Conservation (phyloP, 2,113 vertebrate species). For the Lepus americanus region DNA sequence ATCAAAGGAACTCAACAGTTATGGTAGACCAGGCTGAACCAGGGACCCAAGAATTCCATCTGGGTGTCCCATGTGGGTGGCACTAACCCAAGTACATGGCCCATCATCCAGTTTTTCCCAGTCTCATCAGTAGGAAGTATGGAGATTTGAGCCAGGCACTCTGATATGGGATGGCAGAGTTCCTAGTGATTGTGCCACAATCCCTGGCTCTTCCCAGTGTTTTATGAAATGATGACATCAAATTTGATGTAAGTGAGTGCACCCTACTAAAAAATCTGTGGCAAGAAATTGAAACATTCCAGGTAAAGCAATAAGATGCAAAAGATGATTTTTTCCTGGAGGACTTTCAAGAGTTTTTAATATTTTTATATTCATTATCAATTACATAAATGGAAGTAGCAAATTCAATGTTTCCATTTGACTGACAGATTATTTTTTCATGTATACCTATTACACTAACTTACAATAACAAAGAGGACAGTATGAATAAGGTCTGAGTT, state of each 20-base stretch:
- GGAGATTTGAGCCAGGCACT: too few relatives aligned
- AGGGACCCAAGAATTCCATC: too few relatives aligned
- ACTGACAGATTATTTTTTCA: not conserved
- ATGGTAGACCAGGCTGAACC: too few relatives aligned
- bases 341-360: slow-evolving; percentile 11
- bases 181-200: not conserved
- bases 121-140: too few relatives aligned
- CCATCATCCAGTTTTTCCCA: too few relatives aligned
- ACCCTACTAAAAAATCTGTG: not conserved
- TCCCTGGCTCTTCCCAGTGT: not conserved
- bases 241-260: not conserved
- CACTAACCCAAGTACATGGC: too few relatives aligned
- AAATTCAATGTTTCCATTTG: not conserved
- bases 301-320: not conserved
- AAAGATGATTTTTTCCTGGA: not conserved
- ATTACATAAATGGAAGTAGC: not conserved
- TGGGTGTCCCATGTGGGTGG: too few relatives aligned
- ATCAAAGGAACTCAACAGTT: too few relatives aligned
- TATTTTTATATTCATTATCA: slow-evolving; percentile 35
- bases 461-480: not conserved
- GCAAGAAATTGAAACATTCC: not conserved
- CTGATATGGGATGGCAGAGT: not conserved
- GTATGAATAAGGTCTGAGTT: not conserved
- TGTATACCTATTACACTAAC: not conserved
- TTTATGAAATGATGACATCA: not conserved